Base-by-base conservation (phyloP, 1,140 invertebrate species). In the Orchestia grillus region DNA sequence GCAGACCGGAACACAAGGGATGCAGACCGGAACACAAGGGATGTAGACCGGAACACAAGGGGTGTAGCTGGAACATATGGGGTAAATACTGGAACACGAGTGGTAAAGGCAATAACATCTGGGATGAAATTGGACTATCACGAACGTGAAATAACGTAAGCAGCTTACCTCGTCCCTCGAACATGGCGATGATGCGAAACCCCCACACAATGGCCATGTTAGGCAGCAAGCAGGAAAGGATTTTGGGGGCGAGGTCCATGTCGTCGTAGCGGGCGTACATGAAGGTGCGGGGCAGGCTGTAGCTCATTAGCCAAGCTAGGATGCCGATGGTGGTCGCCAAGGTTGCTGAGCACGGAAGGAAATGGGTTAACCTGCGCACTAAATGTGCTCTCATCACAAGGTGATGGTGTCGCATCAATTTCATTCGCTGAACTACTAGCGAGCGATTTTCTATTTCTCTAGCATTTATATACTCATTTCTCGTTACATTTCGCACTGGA, bases 261-360 rank as follows among this genome's bases (percentile, higher is more conserved):
- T 28, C 77, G 92, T 97, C 94, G 92, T 97, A 97, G 4, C 95
- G 57, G 40, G 96, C 96, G 36, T 96, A 95, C 95, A 96, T 96
- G 90, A 97, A 43, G 43, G 96, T 62, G 42, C 96, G 62, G 41
- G 97, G 97, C 43, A 97, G 44, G 77, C 62, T 96, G 96, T 96
- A 96, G 41, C 96, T 95, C 43, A 96, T n/a, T 23, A 97, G 95
- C 97, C 97, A 97, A 28, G 97, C 28, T 40, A 97, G 96, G 95
- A 97, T 87, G 11, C 96, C 97, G 96, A 97, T 97, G 44, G 97
- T 97, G 19, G 98, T 98, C 19, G 98, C 98, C 45, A 98, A 96
- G 96, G 98, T 98, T 15, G 98, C 97, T 96, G 97, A 97, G 43
- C 97, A 97, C 1, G 97, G 98, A 42, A 90, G 88, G n/a, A n/a